Conservation (phyloP, 2,797 vertebrate species). For the Pseudochaenichthys georgianus region DNA sequence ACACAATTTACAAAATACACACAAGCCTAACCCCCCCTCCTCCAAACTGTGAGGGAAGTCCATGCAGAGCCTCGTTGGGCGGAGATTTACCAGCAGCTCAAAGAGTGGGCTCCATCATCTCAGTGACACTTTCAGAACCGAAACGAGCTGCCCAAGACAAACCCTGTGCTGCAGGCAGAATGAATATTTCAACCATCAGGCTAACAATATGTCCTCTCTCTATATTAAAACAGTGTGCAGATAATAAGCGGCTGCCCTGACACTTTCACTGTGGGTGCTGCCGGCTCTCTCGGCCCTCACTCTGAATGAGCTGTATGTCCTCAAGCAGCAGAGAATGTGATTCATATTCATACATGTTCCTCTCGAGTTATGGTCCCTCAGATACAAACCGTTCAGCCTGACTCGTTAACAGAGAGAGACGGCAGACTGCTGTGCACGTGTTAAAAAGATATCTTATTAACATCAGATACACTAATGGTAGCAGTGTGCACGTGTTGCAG, state of each 20-base stretch:
- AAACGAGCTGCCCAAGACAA: slow-evolving; percentile 49
- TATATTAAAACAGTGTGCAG: slow-evolving; percentile 60
- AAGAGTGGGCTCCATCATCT: slow-evolving; percentile 36
- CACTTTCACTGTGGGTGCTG: slow-evolving; percentile 38
- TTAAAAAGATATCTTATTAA: slow-evolving; percentile 15
- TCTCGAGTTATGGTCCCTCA: slow-evolving; percentile 60
- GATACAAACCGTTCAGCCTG: slow-evolving; percentile 68
- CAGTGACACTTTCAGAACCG: slow-evolving; percentile 47
- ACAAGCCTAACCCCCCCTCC: background rate
- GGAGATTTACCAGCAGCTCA: slow-evolving; percentile 48
- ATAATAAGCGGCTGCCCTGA: slow-evolving; percentile 52
- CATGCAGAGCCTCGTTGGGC: slow-evolving; percentile 41
- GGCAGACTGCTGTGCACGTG: slow-evolving; percentile 49
- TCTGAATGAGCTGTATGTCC: slow-evolving; percentile 64
- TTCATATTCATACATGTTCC: slow-evolving; percentile 73
- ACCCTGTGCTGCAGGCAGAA: slow-evolving; percentile 38
- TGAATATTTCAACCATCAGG: slow-evolving; percentile 53
- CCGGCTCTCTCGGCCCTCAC: slow-evolving; percentile 20
- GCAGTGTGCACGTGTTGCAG: background rate
- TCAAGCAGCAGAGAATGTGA: slow-evolving; percentile 60
- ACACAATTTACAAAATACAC: too few relatives aligned
- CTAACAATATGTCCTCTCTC: slow-evolving; percentile 60
- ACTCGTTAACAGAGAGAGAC: slow-evolving; percentile 63
- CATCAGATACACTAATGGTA: slow-evolving; percentile 1
- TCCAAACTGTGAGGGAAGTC: background rate